These are phyloP conservation scores for Cephus nigrinus DNA, from an alignment of 2,888 invertebrate genomes.

Conservation along the genomic window DNA sequence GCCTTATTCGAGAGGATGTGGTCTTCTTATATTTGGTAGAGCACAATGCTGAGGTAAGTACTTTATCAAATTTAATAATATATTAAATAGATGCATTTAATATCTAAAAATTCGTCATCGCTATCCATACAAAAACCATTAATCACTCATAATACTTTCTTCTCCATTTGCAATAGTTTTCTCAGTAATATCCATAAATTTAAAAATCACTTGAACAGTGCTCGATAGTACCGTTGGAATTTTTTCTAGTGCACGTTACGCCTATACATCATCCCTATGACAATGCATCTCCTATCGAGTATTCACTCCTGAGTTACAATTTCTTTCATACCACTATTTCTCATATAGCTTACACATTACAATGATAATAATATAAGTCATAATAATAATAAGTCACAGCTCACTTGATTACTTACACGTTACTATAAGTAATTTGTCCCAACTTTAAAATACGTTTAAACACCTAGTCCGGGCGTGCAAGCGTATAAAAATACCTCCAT, in stretches of 20 bases:
- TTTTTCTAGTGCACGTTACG: background rate
- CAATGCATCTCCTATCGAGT: background rate
- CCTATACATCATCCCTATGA: too few relatives aligned
- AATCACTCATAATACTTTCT: background rate
- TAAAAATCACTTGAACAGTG: background rate
- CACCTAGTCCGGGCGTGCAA: background rate
- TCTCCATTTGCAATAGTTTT: background rate
- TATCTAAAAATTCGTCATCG: background rate
- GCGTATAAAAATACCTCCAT: background rate
- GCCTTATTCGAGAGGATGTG: constrained; percentile 90
- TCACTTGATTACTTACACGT: background rate
- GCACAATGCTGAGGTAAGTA: constrained; percentile 86
- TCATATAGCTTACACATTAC: background rate
- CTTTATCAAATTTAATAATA: constrained; percentile 16
- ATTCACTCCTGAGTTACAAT: background rate
- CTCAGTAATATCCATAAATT: background rate
- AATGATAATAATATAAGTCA: background rate
- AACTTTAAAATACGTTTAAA: background rate
- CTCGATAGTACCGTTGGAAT: background rate
- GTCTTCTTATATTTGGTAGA: constrained; percentile 94
- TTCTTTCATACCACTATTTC: background rate
- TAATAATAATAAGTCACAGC: background rate
- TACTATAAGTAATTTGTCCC: background rate
- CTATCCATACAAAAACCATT: background rate
- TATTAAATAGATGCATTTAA: constrained; percentile 5